phyloP scores from a whole-genome alignment of 2,888 invertebrate species.

The Coremacera marginata region DNA sequence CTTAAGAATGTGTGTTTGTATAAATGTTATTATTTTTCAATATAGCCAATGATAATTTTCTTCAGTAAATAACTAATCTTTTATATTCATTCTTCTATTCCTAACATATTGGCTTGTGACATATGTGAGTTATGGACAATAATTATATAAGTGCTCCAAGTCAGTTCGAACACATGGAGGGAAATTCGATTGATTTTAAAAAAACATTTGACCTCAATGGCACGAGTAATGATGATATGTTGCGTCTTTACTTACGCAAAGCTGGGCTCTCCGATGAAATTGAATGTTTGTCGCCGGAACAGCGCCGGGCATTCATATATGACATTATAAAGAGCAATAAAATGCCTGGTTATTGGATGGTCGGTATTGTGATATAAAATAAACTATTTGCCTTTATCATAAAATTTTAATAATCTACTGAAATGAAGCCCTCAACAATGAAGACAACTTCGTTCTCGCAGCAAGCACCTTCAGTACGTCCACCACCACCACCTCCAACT shows the following conservation, averaged over 20 bases:
- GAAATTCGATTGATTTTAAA: slow-evolving; percentile 58
- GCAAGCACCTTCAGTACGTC: slow-evolving; percentile 52
- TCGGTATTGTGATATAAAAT: slow-evolving; percentile 43
- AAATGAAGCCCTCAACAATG: slow-evolving; percentile 52
- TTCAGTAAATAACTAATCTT: background rate
- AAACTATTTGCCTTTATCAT: background rate
- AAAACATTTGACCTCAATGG: slow-evolving; percentile 64
- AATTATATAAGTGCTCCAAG: slow-evolving; percentile 59
- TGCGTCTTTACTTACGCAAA: slow-evolving; percentile 59
- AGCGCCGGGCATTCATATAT: slow-evolving; percentile 61
- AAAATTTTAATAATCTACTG: background rate
- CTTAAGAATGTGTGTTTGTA: slow-evolving; percentile 6
- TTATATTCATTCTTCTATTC: background rate
- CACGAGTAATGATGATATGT: slow-evolving; percentile 59
- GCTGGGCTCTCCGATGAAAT: slow-evolving; percentile 59
- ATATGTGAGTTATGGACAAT: slow-evolving; percentile 52
- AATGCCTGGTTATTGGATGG: slow-evolving; percentile 64
- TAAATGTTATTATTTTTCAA: background rate
- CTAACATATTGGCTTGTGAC: background rate
- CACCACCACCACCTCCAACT: slow-evolving; percentile 53
- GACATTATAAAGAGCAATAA: slow-evolving; percentile 64
- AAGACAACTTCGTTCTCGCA: slow-evolving; percentile 52
- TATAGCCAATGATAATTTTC: background rate
- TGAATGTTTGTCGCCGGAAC: slow-evolving; percentile 55
- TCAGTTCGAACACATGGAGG: slow-evolving; percentile 59